A percentile compares a stretch with the other conserved stretches of the same genome.
These are phyloP conservation scores for Sarcophaga variegata DNA, from an alignment of 2,888 invertebrate genomes.

Conservation along the genomic window DNA sequence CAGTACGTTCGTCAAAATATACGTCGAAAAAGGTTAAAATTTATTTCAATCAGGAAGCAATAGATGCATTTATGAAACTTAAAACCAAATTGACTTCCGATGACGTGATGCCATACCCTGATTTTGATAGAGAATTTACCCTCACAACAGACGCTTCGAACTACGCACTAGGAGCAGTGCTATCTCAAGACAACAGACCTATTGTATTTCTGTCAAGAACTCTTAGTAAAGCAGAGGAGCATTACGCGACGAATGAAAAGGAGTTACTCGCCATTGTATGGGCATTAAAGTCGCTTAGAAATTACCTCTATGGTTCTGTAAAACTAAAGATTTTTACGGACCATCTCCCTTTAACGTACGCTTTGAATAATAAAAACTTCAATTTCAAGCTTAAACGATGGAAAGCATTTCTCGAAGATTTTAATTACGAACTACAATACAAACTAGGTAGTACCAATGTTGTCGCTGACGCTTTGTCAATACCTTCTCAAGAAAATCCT, in stretches of 20 bases:
- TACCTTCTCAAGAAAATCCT: no score
- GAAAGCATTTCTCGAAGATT: no score
- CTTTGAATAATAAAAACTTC: constrained; percentile 3
- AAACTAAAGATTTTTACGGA: constrained; percentile 11
- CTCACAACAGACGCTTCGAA: constrained; percentile 37
- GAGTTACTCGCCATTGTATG: no score
- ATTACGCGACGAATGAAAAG: no score
- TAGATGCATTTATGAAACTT: no score
- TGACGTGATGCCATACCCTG: constrained; percentile 23
- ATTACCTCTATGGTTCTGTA: constrained; percentile 7
- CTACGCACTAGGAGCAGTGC: constrained; percentile 30
- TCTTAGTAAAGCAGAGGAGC: neutral
- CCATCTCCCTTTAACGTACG: neutral
- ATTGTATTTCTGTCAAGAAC: neutral
- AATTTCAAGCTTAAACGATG: constrained; percentile 8
- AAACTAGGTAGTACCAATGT: no score
- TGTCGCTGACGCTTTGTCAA: no score
- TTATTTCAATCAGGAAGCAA: no score
- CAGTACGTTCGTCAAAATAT: no score
- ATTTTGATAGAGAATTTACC: constrained; percentile 38
- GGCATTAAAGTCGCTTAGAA: no score
- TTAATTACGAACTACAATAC: no score
- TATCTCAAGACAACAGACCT: constrained; percentile 6
- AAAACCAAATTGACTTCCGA: neutral
- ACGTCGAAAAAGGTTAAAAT: no score